Evolutionary conservation across 2,113 vertebrate genomes (phyloP), one percentile per base, ranked within the genome.

Genomic region (Taurulus bubalis): DNA sequence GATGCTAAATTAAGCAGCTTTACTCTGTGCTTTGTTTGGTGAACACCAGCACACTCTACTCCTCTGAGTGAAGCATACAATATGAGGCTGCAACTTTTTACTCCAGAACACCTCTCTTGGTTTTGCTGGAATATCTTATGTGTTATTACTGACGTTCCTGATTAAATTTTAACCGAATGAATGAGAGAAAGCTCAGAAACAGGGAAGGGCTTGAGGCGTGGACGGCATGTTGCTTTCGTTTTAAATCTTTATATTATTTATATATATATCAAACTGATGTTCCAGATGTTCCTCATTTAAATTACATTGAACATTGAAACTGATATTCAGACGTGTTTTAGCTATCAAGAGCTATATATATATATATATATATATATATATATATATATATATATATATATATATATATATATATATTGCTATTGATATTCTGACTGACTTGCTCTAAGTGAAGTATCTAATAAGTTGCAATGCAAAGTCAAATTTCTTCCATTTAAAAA

Each of bases 1-100:
- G 78, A 71, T 84, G 77, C 84, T 79, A 89, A 85, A 87, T 88
- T 79, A 77, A 90, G 87, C 83, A 90, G 84, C 85, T 83, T 84
- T 75, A 69, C 71, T 83, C 62, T 73, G 63, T 75, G 77, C 86
- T 90, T 85, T 85, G 76, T 90, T 88, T 80, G 85, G n/a, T n/a
- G n/a, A n/a, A n/a, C n/a, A n/a, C n/a, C n/a, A n/a, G n/a, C n/a
- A n/a, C n/a, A n/a, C n/a, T n/a, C n/a, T n/a, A n/a, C n/a, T n/a
- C n/a, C n/a, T n/a, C n/a, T n/a, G n/a, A n/a, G n/a, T n/a, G 30
- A 32, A 32, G 30, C 81, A 75, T 75, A 62, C 72, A 71, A 84
- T 75, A 77, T 73, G n/a, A 45, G 56, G 20, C 22, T 82, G 58
- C n/a, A 66, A 28, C 56, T 66, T 60, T 40, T 42, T n/a, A 34